Evolutionary conservation across 2,113 vertebrate species (phyloP), one percentile per base, ranked within the genome.

Genomic region (Protobothrops flavoviridis): DNA sequence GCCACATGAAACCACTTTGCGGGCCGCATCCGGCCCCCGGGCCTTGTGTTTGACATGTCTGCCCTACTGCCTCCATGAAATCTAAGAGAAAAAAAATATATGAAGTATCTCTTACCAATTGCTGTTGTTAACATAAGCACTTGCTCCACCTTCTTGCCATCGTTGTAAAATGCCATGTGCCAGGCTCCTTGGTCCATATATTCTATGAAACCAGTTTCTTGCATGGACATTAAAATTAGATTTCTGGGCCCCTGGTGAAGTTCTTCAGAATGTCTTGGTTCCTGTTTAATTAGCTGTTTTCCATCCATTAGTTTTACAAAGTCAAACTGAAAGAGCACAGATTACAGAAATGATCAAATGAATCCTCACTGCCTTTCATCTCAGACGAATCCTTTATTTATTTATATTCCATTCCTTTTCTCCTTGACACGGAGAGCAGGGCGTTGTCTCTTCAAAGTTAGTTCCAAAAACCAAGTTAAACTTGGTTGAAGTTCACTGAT

Each of bases 231-330:
- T 95, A 99, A 97, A 96, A 99, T 98, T 95, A 99, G 97, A 92
- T 98, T 99, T 97, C 98, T 98, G 89, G 99, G 99, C 53, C 97
- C 97, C 59, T 98, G 98, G 90, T 98, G 96, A 29, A 96, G 95
- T 59, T 99, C 98, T 88, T 99, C 99, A 56, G 98, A 95, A 94
- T 96, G 97, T 95, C 98, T 98, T 85, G 97, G 94, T 92, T 98
- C 98, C 90, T 98, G 98, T 94, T 99, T 99, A 96, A 99, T 98
- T 96, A 99, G 97, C 95, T 99, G 99, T 92, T 99, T 99, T 92
- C 99, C 99, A 90, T 99, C 99, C 98, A 99, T 97, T 95, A 99
- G 97, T 95, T 99, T 99, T 95, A 99, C 99, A 97, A 99, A 99
- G 98, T 99, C 99, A 94, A 99, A 99, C 99, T 99, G 98, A 93